A percentile compares a stretch with the other conserved stretches of the same genome.
Evolutionary conservation across 2,888 invertebrate species (phyloP).

Genomic region (Cactoblastis cactorum): DNA sequence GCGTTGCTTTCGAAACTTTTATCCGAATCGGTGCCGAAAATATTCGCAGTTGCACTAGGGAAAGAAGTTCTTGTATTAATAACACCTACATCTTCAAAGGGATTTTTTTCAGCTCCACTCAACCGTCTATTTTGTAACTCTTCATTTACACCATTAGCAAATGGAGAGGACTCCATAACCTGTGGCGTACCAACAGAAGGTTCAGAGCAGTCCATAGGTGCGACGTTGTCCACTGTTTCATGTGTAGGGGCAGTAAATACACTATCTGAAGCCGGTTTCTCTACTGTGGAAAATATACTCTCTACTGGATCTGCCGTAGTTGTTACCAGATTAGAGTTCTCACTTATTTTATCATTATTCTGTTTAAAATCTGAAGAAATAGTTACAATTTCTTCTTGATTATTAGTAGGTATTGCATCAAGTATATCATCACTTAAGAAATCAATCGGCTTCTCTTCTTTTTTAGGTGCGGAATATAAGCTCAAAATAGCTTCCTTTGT

Average conservation of each 20-base stretch:
- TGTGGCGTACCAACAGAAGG: slow-evolving; percentile 31
- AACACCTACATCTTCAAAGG: slow-evolving; percentile 46
- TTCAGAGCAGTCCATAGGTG: slow-evolving; percentile 64
- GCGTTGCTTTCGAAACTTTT: slow-evolving; percentile 31
- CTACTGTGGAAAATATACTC: not conserved
- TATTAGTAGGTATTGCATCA: slow-evolving; percentile 45
- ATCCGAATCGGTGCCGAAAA: slow-evolving; percentile 39
- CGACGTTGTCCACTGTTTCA: slow-evolving; percentile 19
- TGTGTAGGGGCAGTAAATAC: not conserved
- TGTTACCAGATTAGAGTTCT: not conserved
- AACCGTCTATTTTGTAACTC: slow-evolving; percentile 27
- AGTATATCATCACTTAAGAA: slow-evolving; percentile 79
- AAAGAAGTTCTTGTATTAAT: slow-evolving; percentile 27
- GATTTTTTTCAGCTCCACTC: slow-evolving; percentile 51
- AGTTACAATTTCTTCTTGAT: not conserved
- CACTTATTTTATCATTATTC: not conserved
- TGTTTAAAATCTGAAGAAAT: not conserved
- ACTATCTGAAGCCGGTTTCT: not conserved
- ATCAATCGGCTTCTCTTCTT: slow-evolving; percentile 71
- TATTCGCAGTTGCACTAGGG: slow-evolving; percentile 29
- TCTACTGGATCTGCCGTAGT: not conserved
- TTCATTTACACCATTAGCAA: slow-evolving; percentile 40
- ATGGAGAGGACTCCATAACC: slow-evolving; percentile 50
- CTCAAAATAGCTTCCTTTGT: slow-evolving; percentile 81
- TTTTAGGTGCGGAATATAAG: slow-evolving; percentile 71